phyloP scores from a whole-genome alignment of 2,797 vertebrate species.

The Enteromius radiatus region DNA sequence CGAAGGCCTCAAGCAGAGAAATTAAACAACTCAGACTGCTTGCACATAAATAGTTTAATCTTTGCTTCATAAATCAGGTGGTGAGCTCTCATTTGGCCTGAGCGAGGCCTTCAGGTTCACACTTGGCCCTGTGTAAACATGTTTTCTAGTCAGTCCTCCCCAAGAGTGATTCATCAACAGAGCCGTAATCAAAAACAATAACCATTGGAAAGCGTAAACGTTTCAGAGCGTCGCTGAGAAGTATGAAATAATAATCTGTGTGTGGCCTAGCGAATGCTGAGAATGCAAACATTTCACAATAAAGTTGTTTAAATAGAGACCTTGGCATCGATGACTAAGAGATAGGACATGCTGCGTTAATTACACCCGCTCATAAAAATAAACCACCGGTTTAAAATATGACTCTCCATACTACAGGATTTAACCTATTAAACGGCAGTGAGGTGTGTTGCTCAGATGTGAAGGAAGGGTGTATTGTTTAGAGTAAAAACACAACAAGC shows the following conservation, averaged over 20 bases:
- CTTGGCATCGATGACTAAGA: slow-evolving; percentile 91
- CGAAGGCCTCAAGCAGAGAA: slow-evolving; percentile 67
- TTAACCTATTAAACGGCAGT: slow-evolving; percentile 92
- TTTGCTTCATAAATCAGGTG: slow-evolving; percentile 72
- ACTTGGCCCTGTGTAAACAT: slow-evolving; percentile 77
- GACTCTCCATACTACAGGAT: slow-evolving; percentile 77
- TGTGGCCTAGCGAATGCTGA: slow-evolving; percentile 95
- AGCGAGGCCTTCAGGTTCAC: slow-evolving; percentile 72
- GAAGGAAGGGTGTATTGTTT: slow-evolving; percentile 75
- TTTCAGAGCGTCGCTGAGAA: slow-evolving; percentile 86
- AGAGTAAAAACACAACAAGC: slow-evolving; percentile 65
- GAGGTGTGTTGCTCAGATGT: slow-evolving; percentile 90
- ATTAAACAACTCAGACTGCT: slow-evolving; percentile 71
- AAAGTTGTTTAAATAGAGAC: slow-evolving; percentile 99
- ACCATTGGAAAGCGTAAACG: slow-evolving; percentile 89
- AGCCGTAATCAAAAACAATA: slow-evolving; percentile 99
- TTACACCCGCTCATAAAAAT: slow-evolving; percentile 96
- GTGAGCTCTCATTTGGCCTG: slow-evolving; percentile 70
- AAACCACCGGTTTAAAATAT: slow-evolving; percentile 91
- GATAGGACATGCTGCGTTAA: slow-evolving; percentile 99
- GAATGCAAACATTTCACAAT: slow-evolving; percentile 99
- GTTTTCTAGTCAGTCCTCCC: slow-evolving; percentile 60
- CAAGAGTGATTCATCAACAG: slow-evolving; percentile 75
- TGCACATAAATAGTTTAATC: slow-evolving; percentile 74
- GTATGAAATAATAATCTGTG: slow-evolving; percentile 98